phyloP scores from a whole-genome alignment of 2,113 vertebrate genomes.

The Rallus limicola region DNA sequence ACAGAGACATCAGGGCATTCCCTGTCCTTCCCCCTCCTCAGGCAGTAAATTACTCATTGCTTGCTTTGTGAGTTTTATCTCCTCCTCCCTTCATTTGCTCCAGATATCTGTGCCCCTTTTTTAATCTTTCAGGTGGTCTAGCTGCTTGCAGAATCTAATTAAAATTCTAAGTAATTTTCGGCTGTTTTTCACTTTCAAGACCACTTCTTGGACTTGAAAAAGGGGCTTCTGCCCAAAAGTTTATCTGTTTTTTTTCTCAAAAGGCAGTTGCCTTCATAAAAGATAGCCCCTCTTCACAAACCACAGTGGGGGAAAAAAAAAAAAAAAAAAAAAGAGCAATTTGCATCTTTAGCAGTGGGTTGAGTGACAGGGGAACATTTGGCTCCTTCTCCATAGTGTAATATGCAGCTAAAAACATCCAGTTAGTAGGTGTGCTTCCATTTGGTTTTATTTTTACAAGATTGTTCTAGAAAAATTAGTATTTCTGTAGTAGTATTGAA shows the following conservation, averaged over 20 bases:
- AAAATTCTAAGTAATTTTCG: background rate
- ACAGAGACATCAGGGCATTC: background rate
- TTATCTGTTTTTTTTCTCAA: background rate
- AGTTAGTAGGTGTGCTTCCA: constrained; percentile 45
- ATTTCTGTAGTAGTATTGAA: background rate
- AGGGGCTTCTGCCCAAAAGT: background rate
- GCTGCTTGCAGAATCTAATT: background rate
- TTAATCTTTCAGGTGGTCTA: background rate
- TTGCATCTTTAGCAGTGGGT: background rate
- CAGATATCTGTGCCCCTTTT: background rate
- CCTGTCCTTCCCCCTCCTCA: background rate
- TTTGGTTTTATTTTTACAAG: background rate
- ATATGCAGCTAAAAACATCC: constrained; percentile 50
- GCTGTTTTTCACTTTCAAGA: background rate
- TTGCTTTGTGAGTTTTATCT: background rate
- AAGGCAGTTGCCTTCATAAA: background rate
- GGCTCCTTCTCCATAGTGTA: background rate
- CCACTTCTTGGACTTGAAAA: background rate
- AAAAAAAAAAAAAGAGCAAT: background rate
- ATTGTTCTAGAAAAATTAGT: constrained; percentile 20
- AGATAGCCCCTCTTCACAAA: background rate
- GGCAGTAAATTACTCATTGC: background rate
- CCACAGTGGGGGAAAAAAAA: background rate
- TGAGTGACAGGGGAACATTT: constrained; percentile 52
- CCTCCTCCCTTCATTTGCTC: constrained; percentile 2